These are phyloP conservation scores for Halcyon badia DNA, from an alignment of 2,797 vertebrate species.

Conservation along the genomic window DNA sequence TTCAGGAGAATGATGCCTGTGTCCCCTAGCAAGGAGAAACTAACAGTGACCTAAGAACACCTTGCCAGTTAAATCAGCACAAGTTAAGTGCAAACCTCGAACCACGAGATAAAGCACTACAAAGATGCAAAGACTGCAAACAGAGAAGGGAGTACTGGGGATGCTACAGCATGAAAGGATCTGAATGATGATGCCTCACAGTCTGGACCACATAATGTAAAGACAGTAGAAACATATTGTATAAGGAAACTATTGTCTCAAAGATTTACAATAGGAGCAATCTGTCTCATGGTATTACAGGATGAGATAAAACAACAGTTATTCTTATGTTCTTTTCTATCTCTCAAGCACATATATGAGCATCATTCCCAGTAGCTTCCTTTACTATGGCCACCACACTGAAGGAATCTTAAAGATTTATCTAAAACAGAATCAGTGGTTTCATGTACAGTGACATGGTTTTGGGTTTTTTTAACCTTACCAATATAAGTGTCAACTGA, in stretches of 20 bases:
- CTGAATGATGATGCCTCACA: accelerated
- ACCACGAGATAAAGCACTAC: neutral
- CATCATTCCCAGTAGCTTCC: neutral
- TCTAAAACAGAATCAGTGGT: neutral
- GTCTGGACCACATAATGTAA: neutral
- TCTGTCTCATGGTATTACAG: neutral
- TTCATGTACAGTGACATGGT: neutral
- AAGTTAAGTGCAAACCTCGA: neutral
- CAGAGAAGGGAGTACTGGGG: neutral
- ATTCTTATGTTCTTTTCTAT: no score
- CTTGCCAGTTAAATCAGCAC: neutral
- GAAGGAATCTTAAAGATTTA: neutral
- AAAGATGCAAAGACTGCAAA: neutral
- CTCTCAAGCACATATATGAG: neutral
- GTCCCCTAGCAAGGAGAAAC: neutral
- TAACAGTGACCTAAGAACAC: neutral
- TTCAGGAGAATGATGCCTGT: neutral
- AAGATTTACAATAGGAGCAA: neutral
- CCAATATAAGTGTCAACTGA: no score
- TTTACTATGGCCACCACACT: neutral
- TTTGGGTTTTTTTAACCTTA: no score
- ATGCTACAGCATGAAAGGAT: neutral
- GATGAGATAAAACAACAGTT: neutral
- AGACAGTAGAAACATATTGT: neutral
- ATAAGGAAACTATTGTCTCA: neutral